These are phyloP conservation scores for Pogonocherus hispidulus DNA, from an alignment of 2,888 invertebrate species.

Conservation along the genomic window DNA sequence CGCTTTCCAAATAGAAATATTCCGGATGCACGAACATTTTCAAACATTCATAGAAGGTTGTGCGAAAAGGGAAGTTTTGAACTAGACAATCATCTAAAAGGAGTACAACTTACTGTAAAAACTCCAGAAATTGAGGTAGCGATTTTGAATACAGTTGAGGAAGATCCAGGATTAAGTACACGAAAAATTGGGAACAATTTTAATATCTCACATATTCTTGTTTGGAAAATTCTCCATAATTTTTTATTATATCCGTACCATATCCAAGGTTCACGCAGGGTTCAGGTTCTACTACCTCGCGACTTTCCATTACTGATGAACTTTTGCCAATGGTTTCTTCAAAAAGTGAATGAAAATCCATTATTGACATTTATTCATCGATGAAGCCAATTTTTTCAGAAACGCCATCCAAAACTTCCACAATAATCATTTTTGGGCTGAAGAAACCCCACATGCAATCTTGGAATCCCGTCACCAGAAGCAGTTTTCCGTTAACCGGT, in stretches of 20 bases:
- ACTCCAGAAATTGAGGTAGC: neutral
- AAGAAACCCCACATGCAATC: conserved; percentile 40
- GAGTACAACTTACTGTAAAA: neutral
- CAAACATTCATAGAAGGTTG: conserved; percentile 23
- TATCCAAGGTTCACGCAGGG: conserved; percentile 24
- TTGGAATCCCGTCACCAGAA: conserved; percentile 40
- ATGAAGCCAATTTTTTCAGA: conserved; percentile 42
- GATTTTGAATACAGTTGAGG: neutral
- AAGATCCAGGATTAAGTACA: neutral
- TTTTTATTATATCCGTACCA: neutral
- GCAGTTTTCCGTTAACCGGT: conserved; percentile 45
- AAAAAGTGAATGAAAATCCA: conserved; percentile 16
- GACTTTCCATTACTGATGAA: conserved; percentile 20
- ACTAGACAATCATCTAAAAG: neutral
- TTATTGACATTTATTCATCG: conserved; percentile 30
- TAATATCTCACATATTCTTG: neutral
- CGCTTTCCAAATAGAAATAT: conserved; percentile 14
- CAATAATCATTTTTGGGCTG: conserved; percentile 44
- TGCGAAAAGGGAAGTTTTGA: conserved; percentile 25
- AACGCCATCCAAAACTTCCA: conserved; percentile 42
- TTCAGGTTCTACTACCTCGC: conserved; percentile 31
- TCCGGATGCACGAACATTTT: conserved; percentile 24
- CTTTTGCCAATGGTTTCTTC: conserved; percentile 25
- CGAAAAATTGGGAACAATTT: neutral
- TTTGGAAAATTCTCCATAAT: neutral